Conservation (phyloP, 2,797 vertebrate genomes). For the Scarus forsteni region DNA sequence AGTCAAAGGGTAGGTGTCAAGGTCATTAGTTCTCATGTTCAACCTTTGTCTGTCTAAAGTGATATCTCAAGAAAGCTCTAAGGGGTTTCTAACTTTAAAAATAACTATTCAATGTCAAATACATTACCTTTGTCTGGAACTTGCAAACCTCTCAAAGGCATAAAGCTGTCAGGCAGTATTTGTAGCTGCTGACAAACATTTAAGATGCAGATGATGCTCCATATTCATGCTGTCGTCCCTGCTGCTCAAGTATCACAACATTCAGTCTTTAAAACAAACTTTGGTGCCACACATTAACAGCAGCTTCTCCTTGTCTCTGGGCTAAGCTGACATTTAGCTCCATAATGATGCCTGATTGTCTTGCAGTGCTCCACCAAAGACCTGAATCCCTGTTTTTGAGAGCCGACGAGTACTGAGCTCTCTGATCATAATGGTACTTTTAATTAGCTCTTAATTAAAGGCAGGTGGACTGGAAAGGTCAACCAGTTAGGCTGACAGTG, state of each 20-base stretch:
- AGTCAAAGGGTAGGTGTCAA: no score
- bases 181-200: no score
- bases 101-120: no score
- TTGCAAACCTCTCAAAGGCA: no score
- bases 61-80: no score
- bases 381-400: slow-evolving; percentile 58
- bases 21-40: no score
- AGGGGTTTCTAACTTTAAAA: no score
- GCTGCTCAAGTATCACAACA: slow-evolving; percentile 31
- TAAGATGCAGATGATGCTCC: slow-evolving; percentile 2
- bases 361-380: slow-evolving; percentile 57
- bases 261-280: slow-evolving; percentile 57
- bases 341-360: slow-evolving; percentile 68
- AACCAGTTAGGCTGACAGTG: slow-evolving; percentile 53
- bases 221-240: slow-evolving; percentile 1
- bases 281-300: slow-evolving; percentile 46
- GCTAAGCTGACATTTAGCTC: slow-evolving; percentile 72
- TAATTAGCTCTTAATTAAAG: slow-evolving; percentile 79
- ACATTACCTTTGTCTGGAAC: no score
- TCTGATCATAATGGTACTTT: slow-evolving; percentile 73
- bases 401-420: slow-evolving; percentile 54
- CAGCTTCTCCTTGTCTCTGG: slow-evolving; percentile 34
- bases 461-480: slow-evolving; percentile 72
- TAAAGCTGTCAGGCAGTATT: no score
- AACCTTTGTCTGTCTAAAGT: no score